Percentiles rank a stretch among this genome's conserved stretches.
Conservation (phyloP, 2,113 vertebrate genomes). For the Podiceps cristatus region DNA sequence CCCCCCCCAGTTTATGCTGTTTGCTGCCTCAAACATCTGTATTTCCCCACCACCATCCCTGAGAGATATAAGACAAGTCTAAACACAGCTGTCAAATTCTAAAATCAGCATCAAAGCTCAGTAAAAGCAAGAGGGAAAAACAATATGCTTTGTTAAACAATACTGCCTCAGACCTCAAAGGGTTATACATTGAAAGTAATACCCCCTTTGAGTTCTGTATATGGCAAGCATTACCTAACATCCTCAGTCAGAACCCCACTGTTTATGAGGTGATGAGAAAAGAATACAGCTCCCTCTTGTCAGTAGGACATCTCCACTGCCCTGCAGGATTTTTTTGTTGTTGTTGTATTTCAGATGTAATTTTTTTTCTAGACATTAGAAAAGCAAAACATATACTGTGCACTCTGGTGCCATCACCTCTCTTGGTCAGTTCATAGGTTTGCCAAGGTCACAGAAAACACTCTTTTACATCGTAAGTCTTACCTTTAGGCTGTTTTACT, state of each 20-base stretch:
- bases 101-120: conserved; percentile 65
- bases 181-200: conserved; percentile 46
- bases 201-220: conserved; percentile 37
- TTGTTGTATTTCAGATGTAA: background rate
- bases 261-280: conserved; percentile 68
- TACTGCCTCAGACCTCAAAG: conserved; percentile 40
- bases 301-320: conserved; percentile 21
- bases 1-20: background rate
- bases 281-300: conserved; percentile 61
- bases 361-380: background rate
- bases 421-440: conserved; percentile 4
- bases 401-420: background rate
- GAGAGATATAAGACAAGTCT: conserved; percentile 26
- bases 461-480: background rate
- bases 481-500: conserved; percentile 42
- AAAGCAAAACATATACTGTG: background rate
- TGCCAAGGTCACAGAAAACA: conserved; percentile 22
- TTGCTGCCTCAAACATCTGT: conserved; percentile 9
- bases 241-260: conserved; percentile 29
- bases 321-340: background rate
- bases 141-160: conserved; percentile 53
- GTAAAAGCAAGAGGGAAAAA: conserved; percentile 49
- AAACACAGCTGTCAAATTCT: conserved; percentile 70
- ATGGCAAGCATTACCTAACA: conserved; percentile 59
- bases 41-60: rapidly evolving